Base-by-base conservation (phyloP, 2,888 invertebrate species). In the Phragmatobia fuliginosa region DNA sequence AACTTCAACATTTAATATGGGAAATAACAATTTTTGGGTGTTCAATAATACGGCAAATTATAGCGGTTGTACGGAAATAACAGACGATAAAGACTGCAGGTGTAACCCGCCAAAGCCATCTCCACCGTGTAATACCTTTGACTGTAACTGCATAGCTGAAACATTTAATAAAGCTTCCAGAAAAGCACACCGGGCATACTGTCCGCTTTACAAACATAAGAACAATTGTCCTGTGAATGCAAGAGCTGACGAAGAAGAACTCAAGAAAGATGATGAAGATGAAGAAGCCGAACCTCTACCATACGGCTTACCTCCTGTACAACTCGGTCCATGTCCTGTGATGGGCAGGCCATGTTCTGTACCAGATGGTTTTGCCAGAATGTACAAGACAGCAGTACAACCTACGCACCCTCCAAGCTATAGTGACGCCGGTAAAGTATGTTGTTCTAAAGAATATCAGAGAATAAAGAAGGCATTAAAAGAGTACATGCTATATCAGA, bases 381-480 rank as follows among this genome's bases (percentile, higher is more conserved):
- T 95, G 94, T 94, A 94, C 72, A 94, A 88, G 73, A 91, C 83
- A 31, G 94, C 90, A 52, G 88, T 83, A 16, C 72, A 88, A 67
- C 89, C 93, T 52, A 70, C 88, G 2, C 81, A 83, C 67, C 94
- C 93, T 11, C 90, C 91, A 0, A 94, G 94, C 75, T 92, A 92
- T 73, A 90, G 88, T 63, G 89, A 92, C 32, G 92, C 92, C 4
- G 94, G 94, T 10, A 94, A 94, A 88, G 90, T 95, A 11, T 95
- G 95, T 76, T 95, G 95, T 79, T 94, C 95, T 1, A 94, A 92
- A 77, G 94, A 95, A 79, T 95, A 88, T 66, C 91, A 94, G 70
- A 88, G 94, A 84, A 93, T 95, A 67, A 94, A 92, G 85, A 93
- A 91, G 73, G 94, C 93, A 1, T 83, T 95, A 14, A 90, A 89